Conservation (phyloP, 2,113 vertebrate species). For the Gambusia holbrooki region DNA sequence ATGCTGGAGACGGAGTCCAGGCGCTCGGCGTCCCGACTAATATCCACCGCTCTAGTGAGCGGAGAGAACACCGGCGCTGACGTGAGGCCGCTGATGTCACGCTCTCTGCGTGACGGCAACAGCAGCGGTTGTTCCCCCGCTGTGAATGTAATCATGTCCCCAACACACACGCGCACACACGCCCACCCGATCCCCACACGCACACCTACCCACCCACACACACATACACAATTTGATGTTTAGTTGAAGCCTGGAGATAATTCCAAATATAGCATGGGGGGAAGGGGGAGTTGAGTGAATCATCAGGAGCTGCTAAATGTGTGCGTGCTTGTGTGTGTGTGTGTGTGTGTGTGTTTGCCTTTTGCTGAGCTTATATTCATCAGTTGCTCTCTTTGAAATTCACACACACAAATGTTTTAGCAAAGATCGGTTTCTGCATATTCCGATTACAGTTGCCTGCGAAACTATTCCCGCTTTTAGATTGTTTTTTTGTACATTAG, state of each 20-base stretch:
- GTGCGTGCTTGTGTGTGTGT: neutral
- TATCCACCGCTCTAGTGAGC: neutral
- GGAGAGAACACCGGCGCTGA: constrained; percentile 23
- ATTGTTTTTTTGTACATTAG: too few relatives aligned
- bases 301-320: constrained; percentile 56
- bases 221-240: constrained; percentile 21
- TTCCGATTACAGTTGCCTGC: neutral
- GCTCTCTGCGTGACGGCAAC: constrained; percentile 2
- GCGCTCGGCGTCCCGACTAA: neutral
- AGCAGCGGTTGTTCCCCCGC: constrained; percentile 30
- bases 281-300: constrained; percentile 60
- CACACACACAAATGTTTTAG: neutral
- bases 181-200: neutral
- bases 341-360: neutral
- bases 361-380: neutral
- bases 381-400: neutral
- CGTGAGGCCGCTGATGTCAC: constrained; percentile 22
- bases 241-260: constrained; percentile 65
- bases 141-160: constrained; percentile 25
- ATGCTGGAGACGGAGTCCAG: neutral
- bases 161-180: neutral
- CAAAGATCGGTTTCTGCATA: neutral
- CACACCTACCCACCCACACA: neutral
- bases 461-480: too few relatives aligned
- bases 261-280: constrained; percentile 71